Evolutionary conservation across 2,113 vertebrate genomes (phyloP).

Genomic region (Antechinus flavipes): DNA sequence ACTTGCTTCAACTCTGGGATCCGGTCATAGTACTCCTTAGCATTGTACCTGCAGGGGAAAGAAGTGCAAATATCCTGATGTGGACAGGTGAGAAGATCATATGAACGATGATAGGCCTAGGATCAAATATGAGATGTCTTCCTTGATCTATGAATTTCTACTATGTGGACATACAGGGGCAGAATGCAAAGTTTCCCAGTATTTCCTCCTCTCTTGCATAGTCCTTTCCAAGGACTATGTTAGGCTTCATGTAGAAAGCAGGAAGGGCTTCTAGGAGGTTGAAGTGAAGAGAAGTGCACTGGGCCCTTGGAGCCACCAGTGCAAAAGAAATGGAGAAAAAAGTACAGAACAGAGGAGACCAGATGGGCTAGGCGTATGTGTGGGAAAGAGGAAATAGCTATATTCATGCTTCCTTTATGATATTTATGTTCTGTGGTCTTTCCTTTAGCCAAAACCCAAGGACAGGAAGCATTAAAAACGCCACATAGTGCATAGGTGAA

Average conservation of each 20-base stretch:
- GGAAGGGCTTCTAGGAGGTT: not conserved
- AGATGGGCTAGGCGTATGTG: not conserved
- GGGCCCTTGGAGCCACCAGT: not conserved
- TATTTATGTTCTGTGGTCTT: not conserved
- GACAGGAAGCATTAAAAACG: not conserved
- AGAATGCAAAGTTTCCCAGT: not conserved
- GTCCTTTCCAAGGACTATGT: not conserved
- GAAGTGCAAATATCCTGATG: not conserved
- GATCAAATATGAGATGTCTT: not conserved
- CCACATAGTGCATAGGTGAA: not conserved
- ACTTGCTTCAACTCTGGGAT: conserved; percentile 90
- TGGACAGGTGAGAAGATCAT: not conserved
- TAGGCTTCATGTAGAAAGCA: not conserved
- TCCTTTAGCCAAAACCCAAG: not conserved
- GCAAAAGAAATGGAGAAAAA: not conserved
- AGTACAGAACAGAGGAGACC: not conserved
- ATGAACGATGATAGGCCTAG: not conserved
- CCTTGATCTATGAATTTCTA: not conserved
- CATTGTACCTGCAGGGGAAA: conserved; percentile 85
- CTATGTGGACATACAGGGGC: not conserved
- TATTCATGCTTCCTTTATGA: not conserved
- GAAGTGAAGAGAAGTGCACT: not conserved
- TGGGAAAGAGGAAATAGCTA: not conserved
- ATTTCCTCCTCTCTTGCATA: not conserved
- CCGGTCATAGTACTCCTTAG: conserved; percentile 86